A percentile compares a stretch with the other conserved stretches of the same genome.
These are phyloP conservation scores for Dendrocopos noguchii DNA, from an alignment of 2,113 vertebrate species.

Conservation along the genomic window DNA sequence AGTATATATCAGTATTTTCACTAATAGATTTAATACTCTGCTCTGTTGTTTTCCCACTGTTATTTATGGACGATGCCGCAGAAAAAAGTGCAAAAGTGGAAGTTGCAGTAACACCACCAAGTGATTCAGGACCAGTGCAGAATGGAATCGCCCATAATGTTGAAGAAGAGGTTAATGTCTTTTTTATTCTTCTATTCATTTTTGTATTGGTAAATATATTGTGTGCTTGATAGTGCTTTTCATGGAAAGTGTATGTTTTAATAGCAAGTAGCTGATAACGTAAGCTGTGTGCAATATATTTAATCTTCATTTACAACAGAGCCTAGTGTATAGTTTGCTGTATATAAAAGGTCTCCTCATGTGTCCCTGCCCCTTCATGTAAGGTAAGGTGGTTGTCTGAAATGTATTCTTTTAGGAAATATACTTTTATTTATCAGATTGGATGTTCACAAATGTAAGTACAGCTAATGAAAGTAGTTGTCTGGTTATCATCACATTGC, in stretches of 20 bases:
- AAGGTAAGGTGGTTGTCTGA: neutral
- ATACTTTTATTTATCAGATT: neutral
- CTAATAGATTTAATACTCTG: neutral
- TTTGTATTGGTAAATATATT: neutral
- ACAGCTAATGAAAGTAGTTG: neutral
- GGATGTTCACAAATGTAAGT: neutral
- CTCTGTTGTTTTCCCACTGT: neutral
- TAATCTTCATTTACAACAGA: neutral
- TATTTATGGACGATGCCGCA: constrained; percentile 48
- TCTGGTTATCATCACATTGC: neutral
- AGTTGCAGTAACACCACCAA: constrained; percentile 92
- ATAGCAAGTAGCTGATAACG: neutral
- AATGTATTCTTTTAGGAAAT: neutral
- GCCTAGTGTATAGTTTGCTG: neutral
- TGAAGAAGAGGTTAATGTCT: constrained; percentile 64
- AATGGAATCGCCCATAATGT: constrained; percentile 87
- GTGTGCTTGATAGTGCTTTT: neutral
- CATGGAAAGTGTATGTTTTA: neutral
- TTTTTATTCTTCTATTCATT: neutral
- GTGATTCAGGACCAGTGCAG: constrained; percentile 88
- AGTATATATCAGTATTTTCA: neutral
- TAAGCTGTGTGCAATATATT: neutral
- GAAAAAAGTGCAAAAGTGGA: constrained; percentile 92
- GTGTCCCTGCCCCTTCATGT: neutral
- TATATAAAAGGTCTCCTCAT: neutral